Percentiles rank a stretch among this genome's conserved stretches.
Conservation (phyloP, 2,113 vertebrate species). For the Chionis minor region DNA sequence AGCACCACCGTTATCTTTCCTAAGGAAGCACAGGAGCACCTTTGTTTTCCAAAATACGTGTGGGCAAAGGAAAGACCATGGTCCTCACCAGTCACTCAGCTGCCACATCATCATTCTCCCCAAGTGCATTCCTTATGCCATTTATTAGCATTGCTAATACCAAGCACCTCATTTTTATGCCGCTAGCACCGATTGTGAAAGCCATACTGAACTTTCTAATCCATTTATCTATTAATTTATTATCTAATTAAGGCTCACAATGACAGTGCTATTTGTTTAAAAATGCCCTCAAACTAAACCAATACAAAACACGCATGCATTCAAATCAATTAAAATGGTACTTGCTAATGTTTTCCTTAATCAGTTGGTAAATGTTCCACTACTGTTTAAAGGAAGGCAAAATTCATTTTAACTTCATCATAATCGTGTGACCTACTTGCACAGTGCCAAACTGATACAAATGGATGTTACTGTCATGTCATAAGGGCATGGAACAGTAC, state of each 20-base stretch:
- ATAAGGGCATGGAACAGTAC: conserved; percentile 1
- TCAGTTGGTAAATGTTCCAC: conserved; percentile 60
- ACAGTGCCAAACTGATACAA: conserved; percentile 26
- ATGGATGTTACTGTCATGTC: conserved; percentile 26
- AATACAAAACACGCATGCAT: conserved; percentile 64
- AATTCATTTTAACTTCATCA: conserved; percentile 50
- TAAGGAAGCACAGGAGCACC: neutral
- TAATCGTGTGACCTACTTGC: conserved; percentile 9
- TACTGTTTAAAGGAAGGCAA: neutral
- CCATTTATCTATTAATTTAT: conserved; percentile 83
- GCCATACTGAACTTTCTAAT: conserved; percentile 67
- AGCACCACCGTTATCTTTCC: neutral
- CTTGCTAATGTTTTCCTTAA: conserved; percentile 67
- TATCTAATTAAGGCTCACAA: conserved; percentile 76
- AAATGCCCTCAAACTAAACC: conserved; percentile 76
- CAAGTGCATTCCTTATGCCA: conserved; percentile 9
- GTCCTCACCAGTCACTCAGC: neutral
- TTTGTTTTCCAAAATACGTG: conserved; percentile 19
- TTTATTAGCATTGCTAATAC: conserved; percentile 50
- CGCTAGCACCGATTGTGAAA: conserved; percentile 19
- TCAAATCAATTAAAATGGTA: conserved; percentile 73
- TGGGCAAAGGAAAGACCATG: neutral
- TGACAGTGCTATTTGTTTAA: conserved; percentile 76
- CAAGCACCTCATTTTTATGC: conserved; percentile 51
- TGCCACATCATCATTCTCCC: conserved; percentile 25